Percentiles rank a stretch among this genome's conserved stretches.
Conservation (phyloP, 2,113 vertebrate species). For the Catagonus wagneri region DNA sequence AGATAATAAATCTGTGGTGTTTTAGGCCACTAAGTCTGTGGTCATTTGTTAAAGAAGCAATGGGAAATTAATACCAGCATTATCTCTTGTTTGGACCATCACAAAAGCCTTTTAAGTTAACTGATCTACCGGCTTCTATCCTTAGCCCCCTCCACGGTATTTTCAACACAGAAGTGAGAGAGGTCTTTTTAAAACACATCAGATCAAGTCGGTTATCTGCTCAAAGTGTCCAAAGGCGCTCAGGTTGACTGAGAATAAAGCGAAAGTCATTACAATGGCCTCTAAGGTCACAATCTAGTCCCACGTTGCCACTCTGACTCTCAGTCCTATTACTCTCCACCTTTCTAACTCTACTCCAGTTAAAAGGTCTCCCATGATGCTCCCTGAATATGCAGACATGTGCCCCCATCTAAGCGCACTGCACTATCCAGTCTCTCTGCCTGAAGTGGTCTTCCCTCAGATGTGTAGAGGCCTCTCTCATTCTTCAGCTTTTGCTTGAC, state of each 20-base stretch:
- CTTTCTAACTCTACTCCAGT: conserved; percentile 1
- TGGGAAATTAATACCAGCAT: conserved; percentile 19
- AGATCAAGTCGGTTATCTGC: not conserved
- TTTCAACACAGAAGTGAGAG: not conserved
- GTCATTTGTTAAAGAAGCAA: not conserved
- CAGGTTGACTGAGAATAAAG: not conserved
- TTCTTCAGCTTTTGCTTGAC: not conserved
- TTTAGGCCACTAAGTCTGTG: not conserved
- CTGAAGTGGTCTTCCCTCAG: not conserved
- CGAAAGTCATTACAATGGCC: not conserved
- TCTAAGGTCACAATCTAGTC: not conserved
- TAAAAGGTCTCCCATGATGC: not conserved
- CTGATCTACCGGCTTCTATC: not conserved
- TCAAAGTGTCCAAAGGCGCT: not conserved
- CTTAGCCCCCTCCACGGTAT: not conserved
- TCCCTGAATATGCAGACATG: not conserved
- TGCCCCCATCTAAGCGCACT: not conserved
- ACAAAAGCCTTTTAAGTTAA: not conserved
- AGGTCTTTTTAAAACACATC: not conserved
- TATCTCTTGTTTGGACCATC: not conserved
- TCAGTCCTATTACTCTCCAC: not conserved
- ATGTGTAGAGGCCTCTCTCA: not conserved
- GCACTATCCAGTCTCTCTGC: not conserved
- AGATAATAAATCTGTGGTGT: not conserved
- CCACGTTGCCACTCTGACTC: not conserved